phyloP scores from a whole-genome alignment of 53 echinoderm and acorn worm species.

The Paracentrotus lividus region DNA sequence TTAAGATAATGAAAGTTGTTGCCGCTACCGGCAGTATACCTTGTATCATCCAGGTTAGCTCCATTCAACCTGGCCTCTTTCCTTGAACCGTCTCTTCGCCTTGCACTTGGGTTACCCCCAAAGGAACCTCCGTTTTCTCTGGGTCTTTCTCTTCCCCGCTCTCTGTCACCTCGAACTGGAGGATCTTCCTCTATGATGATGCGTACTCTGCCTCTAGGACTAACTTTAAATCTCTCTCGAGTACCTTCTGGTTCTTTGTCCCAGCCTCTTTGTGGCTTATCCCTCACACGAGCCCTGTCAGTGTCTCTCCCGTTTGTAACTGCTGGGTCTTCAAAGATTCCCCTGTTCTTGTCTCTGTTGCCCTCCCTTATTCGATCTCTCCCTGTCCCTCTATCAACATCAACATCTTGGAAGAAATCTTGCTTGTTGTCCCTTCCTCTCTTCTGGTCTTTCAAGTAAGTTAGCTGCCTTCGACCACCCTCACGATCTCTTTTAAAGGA shows the following conservation, averaged over 20 bases:
- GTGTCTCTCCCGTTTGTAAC: neutral
- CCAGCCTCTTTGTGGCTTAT: neutral
- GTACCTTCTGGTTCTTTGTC: neutral
- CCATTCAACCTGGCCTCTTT: constrained; percentile 30
- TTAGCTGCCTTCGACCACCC: neutral
- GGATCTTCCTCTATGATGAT: constrained; percentile 22
- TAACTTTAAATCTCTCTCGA: constrained; percentile 46
- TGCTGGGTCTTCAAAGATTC: constrained; percentile 31
- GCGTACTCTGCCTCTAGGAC: constrained; percentile 45
- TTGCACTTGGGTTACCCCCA: neutral
- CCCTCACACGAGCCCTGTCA: constrained; percentile 1
- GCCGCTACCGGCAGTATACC: constrained; percentile 14
- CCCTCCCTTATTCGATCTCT: constrained; percentile 47
- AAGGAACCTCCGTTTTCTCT: neutral
- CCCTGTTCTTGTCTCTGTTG: constrained; percentile 37
- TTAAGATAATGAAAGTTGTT: constrained; percentile 47
- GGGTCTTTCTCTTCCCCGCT: constrained; percentile 27
- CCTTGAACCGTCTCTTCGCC: constrained; percentile 10
- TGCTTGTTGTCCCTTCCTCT: constrained; percentile 1
- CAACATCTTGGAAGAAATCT: constrained; percentile 51
- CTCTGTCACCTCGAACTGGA: neutral
- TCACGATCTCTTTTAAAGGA: neutral
- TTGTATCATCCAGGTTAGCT: neutral
- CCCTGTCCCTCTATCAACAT: constrained; percentile 9
- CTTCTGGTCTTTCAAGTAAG: constrained; percentile 14